A percentile compares a stretch with the other conserved stretches of the same genome.
Conservation (phyloP, 2,113 vertebrate genomes). For the Todiramphus chloris region DNA sequence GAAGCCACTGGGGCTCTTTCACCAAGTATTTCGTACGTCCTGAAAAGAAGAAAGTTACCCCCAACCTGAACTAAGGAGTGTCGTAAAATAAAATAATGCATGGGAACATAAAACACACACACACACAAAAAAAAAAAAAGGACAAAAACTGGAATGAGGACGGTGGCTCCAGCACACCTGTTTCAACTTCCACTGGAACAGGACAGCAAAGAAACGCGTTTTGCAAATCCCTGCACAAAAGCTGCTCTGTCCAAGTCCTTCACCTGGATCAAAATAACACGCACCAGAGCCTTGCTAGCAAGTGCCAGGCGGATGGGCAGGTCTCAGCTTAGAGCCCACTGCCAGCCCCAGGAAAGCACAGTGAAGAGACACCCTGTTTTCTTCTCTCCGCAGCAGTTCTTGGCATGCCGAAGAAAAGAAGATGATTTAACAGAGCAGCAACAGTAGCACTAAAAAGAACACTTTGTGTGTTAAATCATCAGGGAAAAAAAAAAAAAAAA, state of each 20-base stretch:
- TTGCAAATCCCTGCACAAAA: slow-evolving; percentile 47
- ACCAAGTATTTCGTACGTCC: rapidly evolving
- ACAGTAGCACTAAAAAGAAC: slow-evolving; percentile 36
- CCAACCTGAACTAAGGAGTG: neutral
- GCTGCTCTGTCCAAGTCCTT: slow-evolving; percentile 28
- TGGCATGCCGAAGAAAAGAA: neutral
- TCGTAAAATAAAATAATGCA: neutral
- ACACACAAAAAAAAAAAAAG: neutral
- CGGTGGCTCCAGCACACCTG: slow-evolving; percentile 23
- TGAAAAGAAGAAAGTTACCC: neutral
- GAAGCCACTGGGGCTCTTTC: neutral
- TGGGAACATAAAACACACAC: neutral
- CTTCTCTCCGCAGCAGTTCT: neutral
- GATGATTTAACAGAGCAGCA: slow-evolving; percentile 23
- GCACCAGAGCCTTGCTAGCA: neutral
- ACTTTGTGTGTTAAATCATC: slow-evolving; percentile 32
- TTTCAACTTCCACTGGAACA: neutral
- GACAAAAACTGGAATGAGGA: neutral
- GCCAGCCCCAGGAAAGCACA: neutral
- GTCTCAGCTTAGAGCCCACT: neutral
- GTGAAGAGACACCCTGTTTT: neutral
- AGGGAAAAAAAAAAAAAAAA: slow-evolving; percentile 5
- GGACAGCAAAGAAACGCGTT: neutral
- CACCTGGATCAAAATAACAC: slow-evolving; percentile 15
- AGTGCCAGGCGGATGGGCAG: neutral